Evolutionary conservation across 2,797 vertebrate species (phyloP).

Genomic region (Carapus acus): DNA sequence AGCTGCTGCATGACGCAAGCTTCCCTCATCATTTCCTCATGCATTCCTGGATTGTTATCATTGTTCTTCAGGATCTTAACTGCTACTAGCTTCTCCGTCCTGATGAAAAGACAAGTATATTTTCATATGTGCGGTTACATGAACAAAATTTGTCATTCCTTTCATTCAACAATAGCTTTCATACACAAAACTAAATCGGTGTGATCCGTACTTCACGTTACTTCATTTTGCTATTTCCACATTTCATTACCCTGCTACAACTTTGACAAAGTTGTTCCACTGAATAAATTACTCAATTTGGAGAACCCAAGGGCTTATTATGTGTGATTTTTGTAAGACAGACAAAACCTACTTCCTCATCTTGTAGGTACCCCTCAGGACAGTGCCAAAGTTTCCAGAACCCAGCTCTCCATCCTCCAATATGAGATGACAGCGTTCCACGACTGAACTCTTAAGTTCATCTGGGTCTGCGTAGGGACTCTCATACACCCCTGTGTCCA

Average conservation of each 20-base stretch:
- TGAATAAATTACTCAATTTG: no score
- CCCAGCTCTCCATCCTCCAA: conserved; percentile 89
- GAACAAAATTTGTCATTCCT: no score
- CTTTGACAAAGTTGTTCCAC: no score
- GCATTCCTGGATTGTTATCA: conserved; percentile 76
- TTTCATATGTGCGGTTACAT: neutral
- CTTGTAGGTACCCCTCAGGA: conserved; percentile 86
- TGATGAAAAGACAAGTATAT: conserved; percentile 35
- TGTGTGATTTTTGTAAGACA: no score
- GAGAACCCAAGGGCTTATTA: no score
- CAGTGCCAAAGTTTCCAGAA: conserved; percentile 95
- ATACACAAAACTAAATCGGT: no score
- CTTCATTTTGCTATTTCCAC: no score
- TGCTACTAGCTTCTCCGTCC: conserved; percentile 84
- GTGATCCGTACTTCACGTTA: no score
- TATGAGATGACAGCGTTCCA: conserved; percentile 77
- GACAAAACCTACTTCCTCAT: conserved; percentile 83
- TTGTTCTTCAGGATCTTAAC: conserved; percentile 95
- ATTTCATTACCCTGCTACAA: no score
- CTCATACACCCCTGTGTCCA: conserved; percentile 92
- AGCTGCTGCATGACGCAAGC: conserved; percentile 95
- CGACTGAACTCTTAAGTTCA: conserved; percentile 83
- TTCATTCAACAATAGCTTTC: no score
- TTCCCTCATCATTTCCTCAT: conserved; percentile 87
- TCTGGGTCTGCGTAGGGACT: conserved; percentile 96